Evolutionary conservation across 2,797 vertebrate species (phyloP).

Genomic region (Spheniscus humboldti): DNA sequence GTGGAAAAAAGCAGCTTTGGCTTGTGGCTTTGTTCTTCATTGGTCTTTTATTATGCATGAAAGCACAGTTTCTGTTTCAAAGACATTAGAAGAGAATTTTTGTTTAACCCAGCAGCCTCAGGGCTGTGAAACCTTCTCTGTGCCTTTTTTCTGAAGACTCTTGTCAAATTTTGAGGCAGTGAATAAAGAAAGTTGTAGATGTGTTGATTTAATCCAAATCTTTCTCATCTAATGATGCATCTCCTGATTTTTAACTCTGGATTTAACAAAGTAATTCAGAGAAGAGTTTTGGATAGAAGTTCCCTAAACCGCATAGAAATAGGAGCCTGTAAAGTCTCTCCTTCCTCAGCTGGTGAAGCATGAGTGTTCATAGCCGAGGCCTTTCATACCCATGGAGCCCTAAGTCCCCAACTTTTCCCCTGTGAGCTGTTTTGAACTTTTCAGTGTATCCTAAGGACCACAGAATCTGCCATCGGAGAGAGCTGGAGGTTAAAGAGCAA

Average conservation of each 20-base stretch:
- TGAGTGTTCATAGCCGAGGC: neutral
- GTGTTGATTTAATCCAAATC: neutral
- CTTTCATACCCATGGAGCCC: neutral
- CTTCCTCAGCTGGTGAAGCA: neutral
- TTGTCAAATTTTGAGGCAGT: neutral
- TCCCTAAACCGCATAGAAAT: neutral
- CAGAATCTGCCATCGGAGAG: neutral
- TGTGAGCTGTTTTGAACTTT: neutral
- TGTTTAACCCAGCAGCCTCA: neutral
- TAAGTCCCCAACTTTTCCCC: neutral
- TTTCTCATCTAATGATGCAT: neutral
- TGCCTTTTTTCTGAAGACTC: neutral
- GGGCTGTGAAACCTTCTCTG: neutral
- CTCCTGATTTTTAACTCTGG: neutral
- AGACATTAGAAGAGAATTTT: neutral
- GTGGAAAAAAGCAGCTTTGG: neutral
- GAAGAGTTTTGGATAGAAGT: neutral
- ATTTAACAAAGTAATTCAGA: neutral
- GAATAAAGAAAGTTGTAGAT: neutral
- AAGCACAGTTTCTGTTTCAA: neutral
- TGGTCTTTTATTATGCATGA: neutral
- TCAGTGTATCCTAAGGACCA: neutral
- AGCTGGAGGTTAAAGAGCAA: neutral
- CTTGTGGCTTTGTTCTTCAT: neutral
- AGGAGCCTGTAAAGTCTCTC: neutral